Conservation (phyloP, 2,113 vertebrate genomes). For the Corythornis cristatus region DNA sequence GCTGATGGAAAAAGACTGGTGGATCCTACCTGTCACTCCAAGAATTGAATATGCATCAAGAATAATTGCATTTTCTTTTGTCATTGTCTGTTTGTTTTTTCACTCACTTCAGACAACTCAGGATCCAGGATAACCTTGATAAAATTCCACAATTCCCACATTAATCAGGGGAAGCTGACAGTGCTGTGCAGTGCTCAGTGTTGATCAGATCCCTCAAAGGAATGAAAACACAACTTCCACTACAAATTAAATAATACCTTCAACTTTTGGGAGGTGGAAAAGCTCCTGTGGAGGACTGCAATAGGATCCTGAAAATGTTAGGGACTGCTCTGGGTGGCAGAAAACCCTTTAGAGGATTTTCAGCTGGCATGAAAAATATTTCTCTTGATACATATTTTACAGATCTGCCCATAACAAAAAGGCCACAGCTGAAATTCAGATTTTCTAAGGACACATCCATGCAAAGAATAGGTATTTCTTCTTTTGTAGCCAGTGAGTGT, state of each 20-base stretch:
- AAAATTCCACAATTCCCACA: constrained; percentile 12
- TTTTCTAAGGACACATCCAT: neutral
- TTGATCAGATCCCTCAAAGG: neutral
- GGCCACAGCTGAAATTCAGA: neutral
- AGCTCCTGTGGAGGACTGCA: neutral
- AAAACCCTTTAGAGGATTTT: neutral
- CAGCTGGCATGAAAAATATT: neutral
- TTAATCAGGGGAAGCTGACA: neutral
- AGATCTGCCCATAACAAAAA: neutral
- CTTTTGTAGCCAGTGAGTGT: neutral
- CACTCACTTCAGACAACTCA: neutral
- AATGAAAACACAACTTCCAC: neutral
- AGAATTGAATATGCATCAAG: neutral
- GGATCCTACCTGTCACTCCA: neutral
- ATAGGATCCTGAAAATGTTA: neutral
- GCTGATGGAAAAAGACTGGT: neutral
- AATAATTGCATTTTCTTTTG: neutral
- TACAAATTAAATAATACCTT: neutral
- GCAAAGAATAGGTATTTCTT: neutral
- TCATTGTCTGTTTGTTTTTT: neutral
- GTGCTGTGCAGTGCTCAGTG: neutral
- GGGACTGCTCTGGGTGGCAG: neutral
- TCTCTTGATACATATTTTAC: neutral
- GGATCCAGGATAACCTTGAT: neutral
- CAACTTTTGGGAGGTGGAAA: neutral